phyloP scores from a whole-genome alignment of 1,140 invertebrate genomes.

The Rhynchophorus ferrugineus region DNA sequence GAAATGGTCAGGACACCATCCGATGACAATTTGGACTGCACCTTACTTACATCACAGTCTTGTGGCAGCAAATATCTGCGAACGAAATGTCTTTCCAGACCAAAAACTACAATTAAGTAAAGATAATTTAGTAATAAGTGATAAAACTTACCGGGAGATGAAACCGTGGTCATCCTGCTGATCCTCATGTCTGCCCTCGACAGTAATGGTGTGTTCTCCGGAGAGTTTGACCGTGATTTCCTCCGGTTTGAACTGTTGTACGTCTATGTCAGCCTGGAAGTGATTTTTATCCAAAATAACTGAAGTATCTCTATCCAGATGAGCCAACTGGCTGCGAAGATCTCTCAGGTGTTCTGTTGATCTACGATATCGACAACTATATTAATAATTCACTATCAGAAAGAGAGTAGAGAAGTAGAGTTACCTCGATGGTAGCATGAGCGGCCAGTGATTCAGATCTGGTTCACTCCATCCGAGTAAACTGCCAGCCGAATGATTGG shows the following conservation, averaged over 20 bases:
- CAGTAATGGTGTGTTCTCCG: background rate
- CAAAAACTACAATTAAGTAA: background rate
- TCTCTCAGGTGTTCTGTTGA: background rate
- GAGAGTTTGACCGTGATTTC: slow-evolving; percentile 1
- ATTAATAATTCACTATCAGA: too few species aligned
- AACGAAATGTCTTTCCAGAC: slow-evolving; percentile 52
- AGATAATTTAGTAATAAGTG: background rate
- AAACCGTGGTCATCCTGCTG: slow-evolving; percentile 1
- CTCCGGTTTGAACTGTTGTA: slow-evolving; percentile 1
- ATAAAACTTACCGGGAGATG: background rate
- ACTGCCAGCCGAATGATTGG: background rate
- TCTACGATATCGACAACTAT: too few species aligned
- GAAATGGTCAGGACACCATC: slow-evolving; percentile 65
- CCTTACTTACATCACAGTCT: slow-evolving; percentile 54
- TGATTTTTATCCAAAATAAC: background rate
- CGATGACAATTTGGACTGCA: slow-evolving; percentile 59
- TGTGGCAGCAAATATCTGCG: slow-evolving; percentile 61
- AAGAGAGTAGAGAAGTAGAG: background rate
- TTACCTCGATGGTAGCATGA: background rate
- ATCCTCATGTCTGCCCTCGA: slow-evolving; percentile 3
- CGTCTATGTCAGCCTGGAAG: background rate
- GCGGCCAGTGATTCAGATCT: background rate
- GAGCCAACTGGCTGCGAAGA: background rate
- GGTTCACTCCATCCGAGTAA: background rate
- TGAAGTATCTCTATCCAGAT: background rate